Evolutionary conservation across 1,140 invertebrate species (phyloP).

Genomic region (Vanessa atalanta): DNA sequence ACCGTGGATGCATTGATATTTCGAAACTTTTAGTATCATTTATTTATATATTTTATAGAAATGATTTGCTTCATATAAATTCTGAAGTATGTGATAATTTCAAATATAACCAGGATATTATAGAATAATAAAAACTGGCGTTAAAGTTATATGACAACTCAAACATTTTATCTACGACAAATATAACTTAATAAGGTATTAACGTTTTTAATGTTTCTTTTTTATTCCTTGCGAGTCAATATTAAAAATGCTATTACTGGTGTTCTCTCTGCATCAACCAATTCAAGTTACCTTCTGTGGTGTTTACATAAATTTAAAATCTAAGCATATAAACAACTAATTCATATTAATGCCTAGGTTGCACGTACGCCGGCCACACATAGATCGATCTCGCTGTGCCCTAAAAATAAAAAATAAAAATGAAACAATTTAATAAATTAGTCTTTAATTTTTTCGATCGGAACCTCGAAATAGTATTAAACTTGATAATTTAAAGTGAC

Average conservation of each 20-base stretch:
- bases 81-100: too few species aligned
- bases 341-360: conserved; percentile 52
- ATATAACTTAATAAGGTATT: too few species aligned
- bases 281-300: conserved; percentile 23
- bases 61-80: too few species aligned
- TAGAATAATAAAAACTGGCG: too few species aligned
- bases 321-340: conserved; percentile 19
- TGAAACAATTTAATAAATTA: neutral
- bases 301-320: conserved; percentile 14
- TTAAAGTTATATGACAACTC: too few species aligned
- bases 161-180: too few species aligned
- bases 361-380: conserved; percentile 59
- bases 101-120: too few species aligned
- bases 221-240: neutral
- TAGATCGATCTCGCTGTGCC: conserved; percentile 51
- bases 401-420: conserved; percentile 44
- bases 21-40: too few species aligned
- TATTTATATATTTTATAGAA: too few species aligned
- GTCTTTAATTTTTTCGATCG: neutral
- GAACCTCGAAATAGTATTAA: neutral
- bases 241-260: conserved; percentile 19
- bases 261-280: conserved; percentile 5
- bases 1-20: too few species aligned
- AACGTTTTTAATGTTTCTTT: too few species aligned
- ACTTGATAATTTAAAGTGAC: neutral